Conservation (phyloP, 2,113 vertebrate genomes). For the Serinus canaria region DNA sequence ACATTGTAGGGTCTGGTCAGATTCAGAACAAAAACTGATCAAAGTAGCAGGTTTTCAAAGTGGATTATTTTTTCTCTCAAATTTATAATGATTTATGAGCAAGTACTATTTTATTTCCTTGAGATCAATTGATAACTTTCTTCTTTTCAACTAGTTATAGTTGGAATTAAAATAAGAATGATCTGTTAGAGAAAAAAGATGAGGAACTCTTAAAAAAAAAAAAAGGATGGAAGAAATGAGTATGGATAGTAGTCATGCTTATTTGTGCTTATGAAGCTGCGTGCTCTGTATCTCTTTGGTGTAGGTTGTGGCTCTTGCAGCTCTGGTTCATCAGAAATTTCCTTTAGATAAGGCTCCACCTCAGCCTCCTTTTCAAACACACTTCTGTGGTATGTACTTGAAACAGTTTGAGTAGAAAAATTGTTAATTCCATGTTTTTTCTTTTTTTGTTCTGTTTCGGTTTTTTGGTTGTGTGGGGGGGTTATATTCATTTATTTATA, state of each 20-base stretch:
- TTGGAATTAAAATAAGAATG: not conserved
- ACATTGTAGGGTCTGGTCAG: not conserved
- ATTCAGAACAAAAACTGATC: not conserved
- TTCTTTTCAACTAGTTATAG: not conserved
- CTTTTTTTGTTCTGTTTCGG: not conserved
- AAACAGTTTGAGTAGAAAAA: not conserved
- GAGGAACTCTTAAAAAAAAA: not conserved
- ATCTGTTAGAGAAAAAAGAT: not conserved
- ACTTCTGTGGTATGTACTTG: constrained; percentile 89
- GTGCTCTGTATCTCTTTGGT: constrained; percentile 2
- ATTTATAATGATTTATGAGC: not conserved
- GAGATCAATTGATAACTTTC: not conserved
- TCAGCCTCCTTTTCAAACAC: constrained; percentile 87
- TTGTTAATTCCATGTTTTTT: rapidly evolving
- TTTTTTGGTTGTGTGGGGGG: not conserved
- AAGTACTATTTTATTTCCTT: not conserved
- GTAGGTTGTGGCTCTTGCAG: constrained; percentile 88
- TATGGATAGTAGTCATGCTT: not conserved
- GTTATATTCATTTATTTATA: not conserved
- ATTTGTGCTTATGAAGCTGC: not conserved
- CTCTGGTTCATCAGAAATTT: constrained; percentile 87
- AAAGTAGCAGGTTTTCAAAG: not conserved
- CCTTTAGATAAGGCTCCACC: constrained; percentile 91
- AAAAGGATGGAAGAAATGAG: not conserved
- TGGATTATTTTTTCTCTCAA: not conserved